A percentile compares a stretch with the other conserved stretches of the same genome.
Conservation (phyloP, 2,888 invertebrate species). For the Saturnia pavonia region DNA sequence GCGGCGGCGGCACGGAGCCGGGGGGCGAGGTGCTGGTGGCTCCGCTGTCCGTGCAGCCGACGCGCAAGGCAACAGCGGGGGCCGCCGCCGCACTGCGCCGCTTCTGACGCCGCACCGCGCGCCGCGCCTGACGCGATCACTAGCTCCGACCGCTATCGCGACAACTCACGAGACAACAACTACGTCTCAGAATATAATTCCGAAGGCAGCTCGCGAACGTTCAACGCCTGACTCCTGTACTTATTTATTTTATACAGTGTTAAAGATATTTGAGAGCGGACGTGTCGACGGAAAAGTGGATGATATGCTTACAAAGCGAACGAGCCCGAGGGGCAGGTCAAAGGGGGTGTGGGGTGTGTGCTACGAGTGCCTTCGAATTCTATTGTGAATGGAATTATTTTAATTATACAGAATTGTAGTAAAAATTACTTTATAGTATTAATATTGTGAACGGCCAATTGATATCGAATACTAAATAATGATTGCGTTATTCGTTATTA, state of each 20-base stretch:
- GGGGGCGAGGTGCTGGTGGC: conserved; percentile 85
- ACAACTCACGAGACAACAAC: background rate
- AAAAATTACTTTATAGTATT: conserved; percentile 63
- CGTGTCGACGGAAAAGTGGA: conserved; percentile 42
- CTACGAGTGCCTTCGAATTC: conserved; percentile 60
- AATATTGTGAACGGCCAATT: conserved; percentile 52
- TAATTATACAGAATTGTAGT: conserved; percentile 40
- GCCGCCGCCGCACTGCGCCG: conserved; percentile 86
- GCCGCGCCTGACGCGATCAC: conserved; percentile 43
- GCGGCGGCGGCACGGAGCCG: conserved; percentile 71
- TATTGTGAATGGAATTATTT: conserved; percentile 44
- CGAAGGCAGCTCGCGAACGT: background rate
- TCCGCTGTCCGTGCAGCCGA: conserved; percentile 92
- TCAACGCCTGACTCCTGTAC: background rate
- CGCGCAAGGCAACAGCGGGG: conserved; percentile 87
- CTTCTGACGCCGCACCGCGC: conserved; percentile 80
- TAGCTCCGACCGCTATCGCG: conserved; percentile 12
- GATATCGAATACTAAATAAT: conserved; percentile 45
- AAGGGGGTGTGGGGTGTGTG: conserved; percentile 32
- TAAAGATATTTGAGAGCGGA: conserved; percentile 29
- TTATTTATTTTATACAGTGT: conserved; percentile 3
- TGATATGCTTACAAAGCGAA: conserved; percentile 40
- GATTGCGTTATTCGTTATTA: conserved; percentile 34
- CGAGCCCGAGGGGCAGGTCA: conserved; percentile 23
- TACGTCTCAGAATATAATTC: background rate